Evolutionary conservation across 2,113 vertebrate species (phyloP).

Genomic region (Sturnira hondurensis): DNA sequence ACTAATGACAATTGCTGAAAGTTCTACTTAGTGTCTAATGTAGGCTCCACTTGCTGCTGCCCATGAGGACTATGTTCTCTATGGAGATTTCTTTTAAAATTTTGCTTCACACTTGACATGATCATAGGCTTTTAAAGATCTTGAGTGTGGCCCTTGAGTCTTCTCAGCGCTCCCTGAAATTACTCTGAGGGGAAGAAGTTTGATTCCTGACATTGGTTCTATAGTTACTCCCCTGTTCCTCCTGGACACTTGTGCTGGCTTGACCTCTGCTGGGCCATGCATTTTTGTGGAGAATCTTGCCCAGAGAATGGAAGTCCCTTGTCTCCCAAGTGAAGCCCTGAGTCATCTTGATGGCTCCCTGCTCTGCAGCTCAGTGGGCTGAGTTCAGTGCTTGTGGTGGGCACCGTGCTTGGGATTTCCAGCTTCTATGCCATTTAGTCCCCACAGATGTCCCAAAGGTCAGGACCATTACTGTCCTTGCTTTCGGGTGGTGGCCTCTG

Average conservation of each 20-base stretch:
- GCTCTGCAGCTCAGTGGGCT: neutral
- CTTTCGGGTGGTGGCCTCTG: neutral
- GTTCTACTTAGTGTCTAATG: neutral
- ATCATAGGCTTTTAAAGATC: neutral
- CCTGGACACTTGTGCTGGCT: neutral
- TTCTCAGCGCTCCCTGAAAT: neutral
- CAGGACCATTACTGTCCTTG: rapidly evolving
- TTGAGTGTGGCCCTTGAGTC: neutral
- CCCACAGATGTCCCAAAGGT: neutral
- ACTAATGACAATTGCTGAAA: neutral
- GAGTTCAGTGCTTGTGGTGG: neutral
- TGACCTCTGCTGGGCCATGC: neutral
- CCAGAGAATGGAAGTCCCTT: neutral
- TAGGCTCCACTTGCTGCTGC: neutral
- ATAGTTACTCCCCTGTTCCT: neutral
- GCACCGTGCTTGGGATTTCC: rapidly evolving
- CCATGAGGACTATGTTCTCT: rapidly evolving
- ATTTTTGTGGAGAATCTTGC: neutral
- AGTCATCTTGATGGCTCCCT: neutral
- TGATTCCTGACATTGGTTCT: neutral
- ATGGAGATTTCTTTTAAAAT: neutral
- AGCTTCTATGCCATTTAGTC: too few species aligned
- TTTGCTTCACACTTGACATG: neutral
- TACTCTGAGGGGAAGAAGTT: neutral
- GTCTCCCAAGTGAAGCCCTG: neutral